Conservation (phyloP, 2,888 invertebrate genomes). For the Ochropacha duplaris region DNA sequence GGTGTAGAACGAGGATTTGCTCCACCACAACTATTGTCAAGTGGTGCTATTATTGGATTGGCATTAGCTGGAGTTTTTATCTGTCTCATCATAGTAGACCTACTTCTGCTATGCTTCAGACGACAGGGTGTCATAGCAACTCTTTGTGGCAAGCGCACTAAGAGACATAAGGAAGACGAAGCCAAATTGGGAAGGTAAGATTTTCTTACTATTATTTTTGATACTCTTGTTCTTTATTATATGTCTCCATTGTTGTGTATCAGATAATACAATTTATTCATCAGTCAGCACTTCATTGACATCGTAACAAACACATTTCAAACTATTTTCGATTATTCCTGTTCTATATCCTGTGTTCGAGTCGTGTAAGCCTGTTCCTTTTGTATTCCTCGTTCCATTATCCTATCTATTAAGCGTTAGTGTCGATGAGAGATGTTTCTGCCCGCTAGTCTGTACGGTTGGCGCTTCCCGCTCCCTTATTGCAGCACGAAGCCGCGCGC, state of each 20-base stretch:
- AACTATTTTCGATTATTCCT: constrained; percentile 34
- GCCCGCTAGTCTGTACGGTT: constrained; percentile 94
- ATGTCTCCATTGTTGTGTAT: constrained; percentile 15
- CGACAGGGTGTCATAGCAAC: constrained; percentile 87
- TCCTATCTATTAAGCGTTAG: constrained; percentile 59
- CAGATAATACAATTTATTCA: constrained; percentile 25
- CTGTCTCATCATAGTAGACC: constrained; percentile 92
- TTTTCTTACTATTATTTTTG: constrained; percentile 14
- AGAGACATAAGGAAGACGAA: constrained; percentile 90
- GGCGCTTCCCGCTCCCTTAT: constrained; percentile 98
- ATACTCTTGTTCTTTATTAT: constrained; percentile 10
- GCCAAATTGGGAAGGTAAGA: constrained; percentile 92
- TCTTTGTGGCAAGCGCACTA: constrained; percentile 85
- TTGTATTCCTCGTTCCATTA: constrained; percentile 31
- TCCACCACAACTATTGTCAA: constrained; percentile 83
- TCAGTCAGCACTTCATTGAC: constrained; percentile 62
- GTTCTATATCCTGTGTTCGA: constrained; percentile 36
- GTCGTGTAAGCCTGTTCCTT: constrained; percentile 30
- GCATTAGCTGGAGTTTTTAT: constrained; percentile 91
- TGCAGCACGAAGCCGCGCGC: constrained; percentile 94
- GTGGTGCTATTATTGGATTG: constrained; percentile 92
- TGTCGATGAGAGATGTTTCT: constrained; percentile 84
- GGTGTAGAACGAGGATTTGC: constrained; percentile 76
- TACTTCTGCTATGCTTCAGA: constrained; percentile 89
- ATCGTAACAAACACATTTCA: constrained; percentile 40